Evolutionary conservation across 2,113 vertebrate species (phyloP).

Genomic region (Greenwoodochromis staneri): DNA sequence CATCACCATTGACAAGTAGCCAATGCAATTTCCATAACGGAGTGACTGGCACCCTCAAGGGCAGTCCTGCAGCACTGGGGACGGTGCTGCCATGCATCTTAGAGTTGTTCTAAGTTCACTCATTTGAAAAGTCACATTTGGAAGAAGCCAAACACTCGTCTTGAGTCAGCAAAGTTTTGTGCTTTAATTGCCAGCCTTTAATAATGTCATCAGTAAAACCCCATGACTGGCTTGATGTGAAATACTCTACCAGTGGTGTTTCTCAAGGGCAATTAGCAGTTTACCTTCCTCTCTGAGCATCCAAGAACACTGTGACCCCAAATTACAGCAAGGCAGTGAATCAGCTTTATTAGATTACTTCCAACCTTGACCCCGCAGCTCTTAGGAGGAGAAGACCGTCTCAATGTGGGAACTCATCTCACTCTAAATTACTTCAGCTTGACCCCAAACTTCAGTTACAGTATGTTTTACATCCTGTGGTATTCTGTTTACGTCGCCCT

Average conservation of each 20-base stretch:
- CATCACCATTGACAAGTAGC: slow-evolving; percentile 49
- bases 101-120: not conserved
- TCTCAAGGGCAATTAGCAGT: slow-evolving; percentile 57
- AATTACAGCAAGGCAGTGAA: slow-evolving; percentile 48
- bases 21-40: slow-evolving; percentile 59
- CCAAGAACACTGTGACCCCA: slow-evolving; percentile 31
- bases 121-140: slow-evolving; percentile 35
- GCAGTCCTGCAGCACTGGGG: not conserved
- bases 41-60: slow-evolving; percentile 43
- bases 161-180: slow-evolving; percentile 24
- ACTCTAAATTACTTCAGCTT: slow-evolving; percentile 1
- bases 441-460: not conserved
- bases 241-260: not conserved
- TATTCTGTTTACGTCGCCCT: slow-evolving; percentile 36
- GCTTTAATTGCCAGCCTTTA: slow-evolving; percentile 2
- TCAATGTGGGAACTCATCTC: slow-evolving; percentile 44
- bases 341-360: slow-evolving; percentile 64
- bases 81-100: slow-evolving; percentile 15
- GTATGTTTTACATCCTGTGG: slow-evolving; percentile 1
- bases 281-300: not conserved
- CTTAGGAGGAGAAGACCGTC: slow-evolving; percentile 13
- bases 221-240: slow-evolving; percentile 2
- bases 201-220: slow-evolving; percentile 21
- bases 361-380: slow-evolving; percentile 38
- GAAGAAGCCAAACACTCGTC: slow-evolving; percentile 17